Percentiles rank a stretch among this genome's conserved stretches.
These are phyloP conservation scores for Empidonax traillii DNA, from an alignment of 2,113 vertebrate genomes.

Conservation along the genomic window DNA sequence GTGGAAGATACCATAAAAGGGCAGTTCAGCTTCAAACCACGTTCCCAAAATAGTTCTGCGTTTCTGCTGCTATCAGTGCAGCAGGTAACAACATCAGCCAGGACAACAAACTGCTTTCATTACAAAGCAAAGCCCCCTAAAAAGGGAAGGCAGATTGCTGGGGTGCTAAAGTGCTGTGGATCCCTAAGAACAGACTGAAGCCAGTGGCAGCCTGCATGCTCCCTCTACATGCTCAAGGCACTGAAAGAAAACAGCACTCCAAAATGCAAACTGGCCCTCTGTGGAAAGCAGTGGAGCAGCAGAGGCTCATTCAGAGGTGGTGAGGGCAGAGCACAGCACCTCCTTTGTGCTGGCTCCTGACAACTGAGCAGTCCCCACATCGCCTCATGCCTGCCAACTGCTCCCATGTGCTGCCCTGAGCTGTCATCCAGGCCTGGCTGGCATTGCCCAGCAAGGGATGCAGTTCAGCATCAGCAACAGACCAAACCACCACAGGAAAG, in stretches of 20 bases:
- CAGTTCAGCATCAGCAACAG: neutral
- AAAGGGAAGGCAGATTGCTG: fast-evolving
- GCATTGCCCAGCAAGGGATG: neutral
- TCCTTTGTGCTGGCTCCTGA: neutral
- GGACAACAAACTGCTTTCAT: neutral
- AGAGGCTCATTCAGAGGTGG: constrained; percentile 19
- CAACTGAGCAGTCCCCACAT: neutral
- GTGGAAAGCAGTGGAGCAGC: neutral
- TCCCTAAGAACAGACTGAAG: neutral
- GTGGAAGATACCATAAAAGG: neutral
- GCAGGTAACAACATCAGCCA: neutral
- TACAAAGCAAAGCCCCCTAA: neutral
- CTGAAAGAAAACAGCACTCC: neutral
- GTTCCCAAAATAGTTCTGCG: neutral
- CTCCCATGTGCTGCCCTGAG: neutral
- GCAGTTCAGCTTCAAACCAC: neutral
- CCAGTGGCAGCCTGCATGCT: neutral
- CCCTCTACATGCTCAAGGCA: neutral
- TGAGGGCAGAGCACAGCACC: neutral
- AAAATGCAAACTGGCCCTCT: neutral
- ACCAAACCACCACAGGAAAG: neutral
- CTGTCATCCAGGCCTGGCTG: neutral
- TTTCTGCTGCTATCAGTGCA: neutral
- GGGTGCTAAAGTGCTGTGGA: neutral
- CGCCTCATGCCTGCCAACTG: neutral